Evolutionary conservation across 64 coral and sea anemone genomes (phyloP).

Genomic region (Pocillopora verrucosa): DNA sequence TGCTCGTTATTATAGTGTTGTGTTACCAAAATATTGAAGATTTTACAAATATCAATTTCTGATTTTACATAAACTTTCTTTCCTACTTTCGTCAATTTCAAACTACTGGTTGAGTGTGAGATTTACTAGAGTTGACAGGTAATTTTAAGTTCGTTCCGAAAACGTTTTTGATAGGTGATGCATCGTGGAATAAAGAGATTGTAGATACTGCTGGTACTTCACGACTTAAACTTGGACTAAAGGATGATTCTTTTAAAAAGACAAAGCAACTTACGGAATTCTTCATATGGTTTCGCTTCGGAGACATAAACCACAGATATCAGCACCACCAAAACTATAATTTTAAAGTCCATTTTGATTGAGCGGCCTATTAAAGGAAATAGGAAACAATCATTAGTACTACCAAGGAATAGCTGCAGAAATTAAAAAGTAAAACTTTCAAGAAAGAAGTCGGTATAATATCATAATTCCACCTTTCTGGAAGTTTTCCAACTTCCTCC

Average conservation of each 20-base stretch:
- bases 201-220: too few relatives aligned
- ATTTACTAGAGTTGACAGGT: not conserved
- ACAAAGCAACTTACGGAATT: conserved; percentile 6
- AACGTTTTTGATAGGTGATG: not conserved
- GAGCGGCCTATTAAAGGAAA: not conserved
- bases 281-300: conserved; percentile 21
- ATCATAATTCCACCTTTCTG: not conserved
- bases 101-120: not conserved
- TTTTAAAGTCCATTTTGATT: conserved; percentile 54
- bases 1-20: too few relatives aligned
- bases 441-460: not conserved
- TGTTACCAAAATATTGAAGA: too few relatives aligned
- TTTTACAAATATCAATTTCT: too few relatives aligned
- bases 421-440: not conserved
- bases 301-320: conserved; percentile 21
- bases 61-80: too few relatives aligned
- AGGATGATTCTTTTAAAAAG: not conserved
- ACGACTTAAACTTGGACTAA: not conserved
- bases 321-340: conserved; percentile 22
- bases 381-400: not conserved
- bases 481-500: not conserved
- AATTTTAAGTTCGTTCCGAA: not conserved
- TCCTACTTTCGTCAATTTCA: not conserved
- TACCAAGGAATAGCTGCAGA: not conserved
- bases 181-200: not conserved